These are phyloP conservation scores for Epizoanthus rinbou DNA, from an alignment of 92 coral and sea anemone species.

Conservation along the genomic window DNA sequence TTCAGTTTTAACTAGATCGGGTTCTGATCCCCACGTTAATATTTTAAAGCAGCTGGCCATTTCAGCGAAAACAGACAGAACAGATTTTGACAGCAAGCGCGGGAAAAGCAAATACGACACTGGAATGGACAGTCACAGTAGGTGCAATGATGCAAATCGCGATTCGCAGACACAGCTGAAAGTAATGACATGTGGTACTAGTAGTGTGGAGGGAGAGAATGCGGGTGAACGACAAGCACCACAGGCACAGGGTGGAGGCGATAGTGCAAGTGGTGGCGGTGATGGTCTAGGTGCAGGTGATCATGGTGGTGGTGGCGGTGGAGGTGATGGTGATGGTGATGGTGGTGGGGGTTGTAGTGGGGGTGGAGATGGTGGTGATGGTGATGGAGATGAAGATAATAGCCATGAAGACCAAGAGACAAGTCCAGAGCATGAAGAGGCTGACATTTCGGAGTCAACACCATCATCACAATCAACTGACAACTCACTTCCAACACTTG, in stretches of 20 bases:
- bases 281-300: conserved; percentile 18
- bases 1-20: conserved; percentile 44
- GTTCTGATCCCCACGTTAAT: conserved; percentile 42
- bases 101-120: conserved; percentile 12
- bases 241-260: conserved; percentile 2
- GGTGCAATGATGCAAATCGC: background rate
- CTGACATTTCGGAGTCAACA: conserved; percentile 7
- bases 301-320: conserved; percentile 50
- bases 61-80: conserved; percentile 14
- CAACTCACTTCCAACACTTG: conserved; percentile 23
- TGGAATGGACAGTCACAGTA: background rate
- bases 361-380: conserved; percentile 41
- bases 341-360: conserved; percentile 28
- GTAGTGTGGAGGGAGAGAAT: conserved; percentile 25
- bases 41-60: conserved; percentile 60
- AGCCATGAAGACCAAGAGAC: conserved; percentile 58
- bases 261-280: conserved; percentile 43
- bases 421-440: conserved; percentile 21
- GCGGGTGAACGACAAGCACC: background rate
- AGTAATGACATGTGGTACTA: conserved; percentile 15
- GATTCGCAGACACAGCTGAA: background rate
- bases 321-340: conserved; percentile 36
- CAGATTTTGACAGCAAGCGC: background rate
- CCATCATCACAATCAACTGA: conserved; percentile 25
- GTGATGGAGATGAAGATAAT: conserved; percentile 36